These are phyloP conservation scores for Cromileptes altivelis DNA, from an alignment of 2,113 vertebrate species.

Conservation along the genomic window DNA sequence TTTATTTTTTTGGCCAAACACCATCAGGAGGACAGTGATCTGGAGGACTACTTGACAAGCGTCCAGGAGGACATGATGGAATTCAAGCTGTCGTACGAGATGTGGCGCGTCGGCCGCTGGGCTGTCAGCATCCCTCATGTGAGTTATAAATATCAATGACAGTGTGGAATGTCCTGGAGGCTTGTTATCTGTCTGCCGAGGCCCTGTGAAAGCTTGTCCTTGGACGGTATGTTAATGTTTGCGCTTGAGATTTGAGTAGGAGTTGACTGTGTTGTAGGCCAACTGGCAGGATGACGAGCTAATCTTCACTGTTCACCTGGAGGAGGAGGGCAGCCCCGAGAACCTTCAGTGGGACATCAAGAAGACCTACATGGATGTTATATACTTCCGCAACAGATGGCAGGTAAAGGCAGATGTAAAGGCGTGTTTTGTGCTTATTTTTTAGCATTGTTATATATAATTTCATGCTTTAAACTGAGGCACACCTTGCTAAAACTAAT, in stretches of 20 bases:
- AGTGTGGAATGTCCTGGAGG: slow-evolving; percentile 38
- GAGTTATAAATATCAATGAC: slow-evolving; percentile 70
- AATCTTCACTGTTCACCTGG: slow-evolving; percentile 81
- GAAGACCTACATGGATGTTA: slow-evolving; percentile 79
- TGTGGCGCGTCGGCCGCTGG: slow-evolving; percentile 85
- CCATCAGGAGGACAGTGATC: slow-evolving; percentile 77
- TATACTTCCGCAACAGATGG: slow-evolving; percentile 77
- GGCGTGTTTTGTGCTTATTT: neutral
- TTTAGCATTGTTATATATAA: neutral
- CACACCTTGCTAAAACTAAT: neutral
- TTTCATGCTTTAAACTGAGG: neutral
- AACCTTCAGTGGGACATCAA: slow-evolving; percentile 84
- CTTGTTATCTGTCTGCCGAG: slow-evolving; percentile 44
- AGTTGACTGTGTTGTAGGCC: slow-evolving; percentile 62
- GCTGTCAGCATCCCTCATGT: slow-evolving; percentile 80
- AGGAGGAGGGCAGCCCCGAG: slow-evolving; percentile 80
- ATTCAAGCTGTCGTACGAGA: slow-evolving; percentile 85
- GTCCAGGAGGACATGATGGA: slow-evolving; percentile 83
- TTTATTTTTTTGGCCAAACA: slow-evolving; percentile 32
- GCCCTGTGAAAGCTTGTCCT: slow-evolving; percentile 54
- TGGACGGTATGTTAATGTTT: slow-evolving; percentile 49
- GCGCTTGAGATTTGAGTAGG: slow-evolving; percentile 15
- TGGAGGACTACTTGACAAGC: slow-evolving; percentile 66
- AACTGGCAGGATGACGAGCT: slow-evolving; percentile 71
- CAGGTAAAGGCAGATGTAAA: slow-evolving; percentile 70